Base-by-base conservation (phyloP, 2,888 invertebrate genomes). In the Lysandra bellargus region DNA sequence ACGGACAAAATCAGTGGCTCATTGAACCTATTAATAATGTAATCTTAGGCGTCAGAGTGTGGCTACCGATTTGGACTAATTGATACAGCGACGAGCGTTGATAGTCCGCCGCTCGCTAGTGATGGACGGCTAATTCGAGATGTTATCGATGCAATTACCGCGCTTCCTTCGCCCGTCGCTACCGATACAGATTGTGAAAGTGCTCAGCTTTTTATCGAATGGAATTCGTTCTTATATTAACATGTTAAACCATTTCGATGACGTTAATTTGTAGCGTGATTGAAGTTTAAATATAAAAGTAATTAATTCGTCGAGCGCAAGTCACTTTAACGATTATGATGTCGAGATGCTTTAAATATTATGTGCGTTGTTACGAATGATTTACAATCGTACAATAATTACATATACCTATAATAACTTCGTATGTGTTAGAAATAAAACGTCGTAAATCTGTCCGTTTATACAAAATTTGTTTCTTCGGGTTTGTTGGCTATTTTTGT, bases 21-120 rank as follows among this genome's bases (percentile, higher is more conserved):
- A 91, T 90, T 87, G 87, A 86, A 88, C 84, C 89, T 91, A 90
- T 92, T 92, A 92, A 90, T 92, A 91, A 90, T 88, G 86, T 89
- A 91, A 92, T 92, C 89, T 88, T 85, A 83, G 86, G 85, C 88
- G 89, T 88, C 89, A 85, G 87, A 88, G 85, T 85, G 85, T 85
- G 84, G 92, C 93, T 93, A 93, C 94, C 89, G 93, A 92, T 93
- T 91, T 88, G 88, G 88, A 90, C 91, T 93, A 94, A 94, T 94
- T 94, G 93, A 93, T 93, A 91, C 85, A 87, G 88, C 87, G 85
- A 84, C 84, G 84, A 79, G 83, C 83, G 85, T 91, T 92, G 92
- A 92, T 91, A 91, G 92, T 90, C 89, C 88, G 85, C 86, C 84
- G 85, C 83, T 83, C 61, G 61, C 84, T 85, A 86, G 88, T 90